Conservation (phyloP, 2,797 vertebrate genomes). For the Gallinago stenura region DNA sequence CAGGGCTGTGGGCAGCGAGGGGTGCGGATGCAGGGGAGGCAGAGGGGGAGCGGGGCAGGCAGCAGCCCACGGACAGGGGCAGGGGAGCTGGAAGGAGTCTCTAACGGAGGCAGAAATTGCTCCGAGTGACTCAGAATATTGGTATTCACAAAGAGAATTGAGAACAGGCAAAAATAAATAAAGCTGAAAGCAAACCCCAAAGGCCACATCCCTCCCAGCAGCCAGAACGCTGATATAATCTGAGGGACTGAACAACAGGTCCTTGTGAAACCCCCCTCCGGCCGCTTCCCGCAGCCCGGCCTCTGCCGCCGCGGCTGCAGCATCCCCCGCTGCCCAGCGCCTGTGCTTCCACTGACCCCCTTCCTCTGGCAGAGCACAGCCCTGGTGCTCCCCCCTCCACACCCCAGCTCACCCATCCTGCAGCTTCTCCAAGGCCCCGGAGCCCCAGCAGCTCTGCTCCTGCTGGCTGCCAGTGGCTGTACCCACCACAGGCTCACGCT, state of each 20-base stretch:
- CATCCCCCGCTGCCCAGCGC: not conserved
- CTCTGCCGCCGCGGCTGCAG: not conserved
- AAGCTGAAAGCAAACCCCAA: slow-evolving; percentile 56
- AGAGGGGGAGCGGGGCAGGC: slow-evolving; percentile 61
- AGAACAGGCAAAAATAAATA: slow-evolving; percentile 69
- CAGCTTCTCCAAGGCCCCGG: not conserved
- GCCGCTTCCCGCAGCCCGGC: slow-evolving; percentile 22
- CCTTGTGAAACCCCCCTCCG: slow-evolving; percentile 39
- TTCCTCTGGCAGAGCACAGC: not conserved
- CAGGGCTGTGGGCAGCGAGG: not conserved
- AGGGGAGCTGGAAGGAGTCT: slow-evolving; percentile 48
- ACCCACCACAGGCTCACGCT: not conserved
- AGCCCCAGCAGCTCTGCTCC: not conserved
- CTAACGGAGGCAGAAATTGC: slow-evolving; percentile 53
- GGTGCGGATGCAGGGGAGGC: not conserved
- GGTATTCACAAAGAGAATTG: slow-evolving; percentile 60
- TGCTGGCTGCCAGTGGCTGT: slow-evolving; percentile 4
- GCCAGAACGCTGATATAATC: slow-evolving; percentile 61
- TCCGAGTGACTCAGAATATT: slow-evolving; percentile 62
- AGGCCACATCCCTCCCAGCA: slow-evolving; percentile 56
- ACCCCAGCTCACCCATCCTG: not conserved
- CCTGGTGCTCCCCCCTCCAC: not conserved
- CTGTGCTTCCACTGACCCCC: not conserved
- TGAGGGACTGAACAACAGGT: slow-evolving; percentile 54
- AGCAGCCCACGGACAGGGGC: slow-evolving; percentile 43